phyloP scores from a whole-genome alignment of 1,140 invertebrate genomes.

The Drosophila fuyamai region DNA sequence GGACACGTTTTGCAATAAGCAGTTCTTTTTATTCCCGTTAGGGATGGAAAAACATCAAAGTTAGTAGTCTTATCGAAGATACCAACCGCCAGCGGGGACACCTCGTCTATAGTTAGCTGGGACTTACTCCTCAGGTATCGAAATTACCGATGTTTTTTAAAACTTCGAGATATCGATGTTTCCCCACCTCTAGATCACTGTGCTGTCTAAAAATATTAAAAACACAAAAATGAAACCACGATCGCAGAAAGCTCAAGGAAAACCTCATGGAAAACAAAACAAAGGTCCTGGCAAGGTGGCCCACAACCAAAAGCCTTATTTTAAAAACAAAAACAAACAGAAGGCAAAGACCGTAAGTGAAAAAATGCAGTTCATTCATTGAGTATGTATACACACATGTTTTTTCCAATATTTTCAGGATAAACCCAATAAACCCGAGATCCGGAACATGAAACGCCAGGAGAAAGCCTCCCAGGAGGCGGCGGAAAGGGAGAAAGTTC shows the following conservation, averaged over 20 bases:
- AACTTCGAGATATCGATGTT: no score
- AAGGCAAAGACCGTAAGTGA: slow-evolving; percentile 47
- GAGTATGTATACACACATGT: not conserved
- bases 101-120: no score
- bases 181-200: no score
- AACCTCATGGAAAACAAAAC: slow-evolving; percentile 19
- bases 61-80: no score
- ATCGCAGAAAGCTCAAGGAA: slow-evolving; percentile 35
- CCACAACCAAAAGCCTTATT: slow-evolving; percentile 43
- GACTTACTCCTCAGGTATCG: no score
- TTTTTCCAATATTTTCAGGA: slow-evolving; percentile 32
- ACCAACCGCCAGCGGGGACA: no score
- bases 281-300: slow-evolving; percentile 25
- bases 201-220: slow-evolving; percentile 17
- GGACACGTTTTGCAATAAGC: no score
- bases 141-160: no score
- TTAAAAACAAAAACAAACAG: slow-evolving; percentile 49
- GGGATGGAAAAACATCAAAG: no score
- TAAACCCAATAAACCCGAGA: slow-evolving; percentile 67
- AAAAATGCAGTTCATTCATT: no score
- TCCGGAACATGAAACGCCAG: slow-evolving; percentile 60
- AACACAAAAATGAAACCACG: slow-evolving; percentile 54
- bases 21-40: no score
- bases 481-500: slow-evolving; percentile 54
- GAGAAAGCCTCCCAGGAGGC: slow-evolving; percentile 56